Conservation (phyloP, 2,797 vertebrate species). For the Cyclura pinguis region DNA sequence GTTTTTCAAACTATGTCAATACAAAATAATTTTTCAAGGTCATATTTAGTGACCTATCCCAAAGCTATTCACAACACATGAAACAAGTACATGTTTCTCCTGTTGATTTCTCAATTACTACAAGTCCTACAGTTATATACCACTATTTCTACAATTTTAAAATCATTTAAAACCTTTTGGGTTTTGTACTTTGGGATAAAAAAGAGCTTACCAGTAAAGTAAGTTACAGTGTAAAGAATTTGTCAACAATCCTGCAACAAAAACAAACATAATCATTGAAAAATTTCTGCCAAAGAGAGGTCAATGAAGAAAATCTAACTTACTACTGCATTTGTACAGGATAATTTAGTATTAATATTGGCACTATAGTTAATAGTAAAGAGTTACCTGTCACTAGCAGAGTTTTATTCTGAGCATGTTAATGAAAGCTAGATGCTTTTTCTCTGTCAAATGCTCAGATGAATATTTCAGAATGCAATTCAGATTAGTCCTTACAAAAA, state of each 20-base stretch:
- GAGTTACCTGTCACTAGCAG: not conserved
- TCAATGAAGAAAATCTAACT: not conserved
- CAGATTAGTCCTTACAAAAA: not conserved
- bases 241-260: not conserved
- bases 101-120: no score
- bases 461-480: not conserved
- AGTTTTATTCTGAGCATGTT: not conserved
- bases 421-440: not conserved
- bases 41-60: no score
- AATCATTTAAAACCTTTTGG: no score
- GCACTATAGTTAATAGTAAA: not conserved
- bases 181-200: no score
- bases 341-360: not conserved
- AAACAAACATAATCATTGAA: not conserved
- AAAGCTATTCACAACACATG: no score
- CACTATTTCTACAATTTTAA: no score
- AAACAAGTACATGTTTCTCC: no score
- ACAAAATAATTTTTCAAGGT: no score
- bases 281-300: not conserved
- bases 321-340: not conserved
- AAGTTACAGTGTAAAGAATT: not conserved
- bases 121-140: no score
- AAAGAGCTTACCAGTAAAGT: no score
- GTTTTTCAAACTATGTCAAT: no score
- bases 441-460: not conserved